Evolutionary conservation across 2,113 vertebrate genomes (phyloP), one percentile per base, ranked within the genome.

Genomic region (Myotis yumanensis): DNA sequence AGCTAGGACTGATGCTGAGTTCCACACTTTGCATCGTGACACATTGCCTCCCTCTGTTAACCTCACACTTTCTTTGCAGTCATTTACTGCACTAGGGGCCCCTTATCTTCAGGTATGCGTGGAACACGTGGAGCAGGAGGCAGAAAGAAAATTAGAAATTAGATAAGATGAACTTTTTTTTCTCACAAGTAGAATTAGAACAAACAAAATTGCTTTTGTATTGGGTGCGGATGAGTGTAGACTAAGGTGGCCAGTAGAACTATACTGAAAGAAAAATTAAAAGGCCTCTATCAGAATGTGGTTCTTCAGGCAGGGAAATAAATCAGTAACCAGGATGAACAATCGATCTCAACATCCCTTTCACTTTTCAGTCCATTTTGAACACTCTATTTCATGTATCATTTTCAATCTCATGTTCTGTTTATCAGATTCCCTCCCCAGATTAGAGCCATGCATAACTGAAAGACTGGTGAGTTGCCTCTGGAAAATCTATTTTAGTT

Each of bases 401-500:
- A 87, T 93, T 95, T 95, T 94, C 32, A 88, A 57, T 62, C 37
- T 40, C 93, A 6, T 32, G 35, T 85, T 87, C 66, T 89, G n/a
- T 28, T 73, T 86, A 83, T 85, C 75, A 85, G 68, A 91, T 66
- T 90, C 46, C 28, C 18, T 93, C n/a, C 48, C 83, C 15, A 73
- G 75, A 91, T 85, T 82, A 88, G 23, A 87, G n/a, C 11, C 80
- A 95, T 91, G 22, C 10, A 82, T 95, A 96, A 64, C 23, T 69
- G 18, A 93, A 96, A 91, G 57, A 94, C 3, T 94, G 87, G 95
- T 11, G 5, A 18, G 52, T 69, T 90, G 40, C 84, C 23, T 97
- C 66, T 66, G 84, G 92, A 87, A 95, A 95, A 92, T 90, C n/a
- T 76, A 91, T 87, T 84, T 95, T 57, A 72, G 59, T 93, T 85